A percentile compares a stretch with the other conserved stretches of the same genome.
These are phyloP conservation scores for Emys orbicularis DNA, from an alignment of 2,797 vertebrate genomes.

Conservation along the genomic window DNA sequence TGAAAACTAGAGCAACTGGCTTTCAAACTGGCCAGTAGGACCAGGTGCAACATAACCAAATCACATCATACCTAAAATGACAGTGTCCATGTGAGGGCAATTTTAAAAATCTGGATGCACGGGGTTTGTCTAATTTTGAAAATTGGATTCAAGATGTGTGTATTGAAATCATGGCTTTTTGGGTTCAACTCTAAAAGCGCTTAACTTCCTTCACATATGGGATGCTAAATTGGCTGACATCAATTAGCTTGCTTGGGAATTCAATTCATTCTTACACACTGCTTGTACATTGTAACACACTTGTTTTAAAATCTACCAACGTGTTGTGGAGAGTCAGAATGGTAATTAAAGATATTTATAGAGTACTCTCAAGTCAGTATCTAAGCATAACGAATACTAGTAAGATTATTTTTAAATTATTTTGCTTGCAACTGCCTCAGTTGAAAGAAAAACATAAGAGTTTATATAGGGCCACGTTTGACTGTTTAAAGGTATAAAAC, in stretches of 20 bases:
- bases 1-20: not conserved
- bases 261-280: not conserved
- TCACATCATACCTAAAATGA: not conserved
- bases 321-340: not conserved
- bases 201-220: not conserved
- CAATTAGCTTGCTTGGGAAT: fast-evolving
- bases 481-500: not conserved
- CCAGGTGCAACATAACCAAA: no score
- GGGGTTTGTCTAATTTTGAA: not conserved
- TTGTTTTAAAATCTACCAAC: not conserved
- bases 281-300: not conserved
- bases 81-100: not conserved
- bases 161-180: not conserved
- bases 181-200: not conserved
- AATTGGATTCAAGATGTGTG: not conserved
- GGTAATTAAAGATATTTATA: not conserved
- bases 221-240: not conserved
- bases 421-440: not conserved
- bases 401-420: not conserved
- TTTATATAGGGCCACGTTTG: not conserved
- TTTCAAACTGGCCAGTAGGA: no score
- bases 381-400: not conserved
- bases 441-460: not conserved
- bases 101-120: not conserved
- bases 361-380: fast-evolving